phyloP scores from a whole-genome alignment of 1,140 invertebrate genomes.

The Drosophila azteca region DNA sequence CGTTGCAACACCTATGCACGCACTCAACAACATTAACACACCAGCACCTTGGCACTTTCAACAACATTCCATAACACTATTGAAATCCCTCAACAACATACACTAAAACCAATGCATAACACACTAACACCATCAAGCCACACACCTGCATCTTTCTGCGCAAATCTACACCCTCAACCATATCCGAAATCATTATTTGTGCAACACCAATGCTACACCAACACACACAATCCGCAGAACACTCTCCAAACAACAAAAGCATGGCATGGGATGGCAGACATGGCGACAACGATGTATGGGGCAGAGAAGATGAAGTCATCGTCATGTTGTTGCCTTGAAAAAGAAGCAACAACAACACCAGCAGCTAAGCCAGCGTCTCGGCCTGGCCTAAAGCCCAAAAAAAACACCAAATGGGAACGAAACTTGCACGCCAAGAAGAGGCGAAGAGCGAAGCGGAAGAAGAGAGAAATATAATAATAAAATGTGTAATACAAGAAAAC shows the following conservation, averaged over 20 bases:
- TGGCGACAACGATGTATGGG: constrained; percentile 18
- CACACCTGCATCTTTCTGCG: no score
- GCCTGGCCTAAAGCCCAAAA: constrained; percentile 32
- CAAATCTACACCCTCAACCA: no score
- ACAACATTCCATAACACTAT: no score
- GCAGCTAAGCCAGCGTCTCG: constrained; percentile 28
- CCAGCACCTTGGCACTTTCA: no score
- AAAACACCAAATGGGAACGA: constrained; percentile 15
- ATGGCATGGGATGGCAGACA: not conserved
- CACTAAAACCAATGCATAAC: no score
- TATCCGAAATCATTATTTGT: no score
- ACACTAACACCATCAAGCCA: no score
- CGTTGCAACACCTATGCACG: no score
- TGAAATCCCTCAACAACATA: no score
- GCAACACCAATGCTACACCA: not conserved
- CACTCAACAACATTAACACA: no score
- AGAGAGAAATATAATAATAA: constrained; percentile 2
- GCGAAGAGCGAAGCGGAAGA: not conserved
- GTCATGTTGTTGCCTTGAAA: constrained; percentile 59
- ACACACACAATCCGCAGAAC: constrained; percentile 12
- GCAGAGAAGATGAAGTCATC: constrained; percentile 73
- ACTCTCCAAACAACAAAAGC: not conserved
- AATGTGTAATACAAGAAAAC: constrained; percentile 15
- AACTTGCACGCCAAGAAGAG: constrained; percentile 2
- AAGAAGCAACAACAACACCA: constrained; percentile 24